phyloP scores from a whole-genome alignment of 2,888 invertebrate species.

The Microctonus hyperodae region DNA sequence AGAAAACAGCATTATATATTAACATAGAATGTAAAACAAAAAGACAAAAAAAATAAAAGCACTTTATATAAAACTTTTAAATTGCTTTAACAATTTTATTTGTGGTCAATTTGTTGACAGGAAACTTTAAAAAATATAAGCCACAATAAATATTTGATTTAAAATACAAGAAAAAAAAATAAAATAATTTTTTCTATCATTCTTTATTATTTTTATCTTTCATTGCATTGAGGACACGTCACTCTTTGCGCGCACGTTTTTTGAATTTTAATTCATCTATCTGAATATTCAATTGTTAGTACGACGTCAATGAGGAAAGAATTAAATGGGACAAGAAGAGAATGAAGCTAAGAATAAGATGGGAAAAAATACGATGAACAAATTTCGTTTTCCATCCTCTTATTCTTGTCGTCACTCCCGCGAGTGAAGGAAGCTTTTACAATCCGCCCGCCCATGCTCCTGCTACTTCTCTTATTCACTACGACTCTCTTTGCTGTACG shows the following conservation, averaged over 20 bases:
- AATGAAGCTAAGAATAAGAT: neutral
- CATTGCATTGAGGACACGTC: neutral
- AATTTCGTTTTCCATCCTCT: conserved; percentile 3
- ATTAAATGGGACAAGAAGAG: neutral
- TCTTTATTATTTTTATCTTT: neutral
- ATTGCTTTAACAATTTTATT: neutral
- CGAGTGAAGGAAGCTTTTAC: conserved; percentile 15
- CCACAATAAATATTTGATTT: conserved; percentile 24
- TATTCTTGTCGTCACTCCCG: conserved; percentile 13
- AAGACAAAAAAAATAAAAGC: neutral
- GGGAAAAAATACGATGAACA: neutral
- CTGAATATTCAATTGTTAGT: conserved; percentile 39
- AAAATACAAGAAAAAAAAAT: neutral
- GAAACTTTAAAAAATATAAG: neutral
- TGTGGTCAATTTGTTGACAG: neutral
- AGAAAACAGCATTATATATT: neutral
- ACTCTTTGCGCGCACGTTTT: neutral
- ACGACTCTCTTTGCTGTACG: conserved; percentile 19
- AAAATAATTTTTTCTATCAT: neutral
- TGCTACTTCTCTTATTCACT: neutral
- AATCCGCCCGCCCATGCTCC: conserved; percentile 7
- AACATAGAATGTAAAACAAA: neutral
- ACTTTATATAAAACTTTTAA: neutral
- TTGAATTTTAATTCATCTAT: conserved; percentile 29
- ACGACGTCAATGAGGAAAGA: neutral